Evolutionary conservation across 2,797 vertebrate genomes (phyloP).

Genomic region (Mallotus villosus): DNA sequence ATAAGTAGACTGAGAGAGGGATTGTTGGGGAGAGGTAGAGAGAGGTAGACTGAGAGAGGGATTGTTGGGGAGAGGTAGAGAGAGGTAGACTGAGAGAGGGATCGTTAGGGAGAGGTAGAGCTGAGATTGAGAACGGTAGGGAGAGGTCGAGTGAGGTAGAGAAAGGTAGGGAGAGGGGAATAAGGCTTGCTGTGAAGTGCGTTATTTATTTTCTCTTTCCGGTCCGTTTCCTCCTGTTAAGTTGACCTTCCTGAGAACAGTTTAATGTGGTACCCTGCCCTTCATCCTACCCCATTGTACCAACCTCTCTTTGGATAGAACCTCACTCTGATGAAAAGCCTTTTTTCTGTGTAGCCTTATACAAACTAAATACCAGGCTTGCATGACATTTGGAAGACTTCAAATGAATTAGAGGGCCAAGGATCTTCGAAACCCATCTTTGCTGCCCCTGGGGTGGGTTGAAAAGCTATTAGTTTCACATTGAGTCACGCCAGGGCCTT

Average conservation of each 20-base stretch:
- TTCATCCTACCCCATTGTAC: conserved; percentile 49
- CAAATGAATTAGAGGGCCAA: conserved; percentile 61
- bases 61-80: not conserved
- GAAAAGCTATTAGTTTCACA: conserved; percentile 64
- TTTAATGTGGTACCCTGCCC: conserved; percentile 33
- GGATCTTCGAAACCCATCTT: conserved; percentile 63
- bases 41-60: conserved; percentile 25
- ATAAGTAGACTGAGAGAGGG: not conserved
- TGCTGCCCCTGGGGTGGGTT: conserved; percentile 55
- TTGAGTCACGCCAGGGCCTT: conserved; percentile 32
- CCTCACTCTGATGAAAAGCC: conserved; percentile 47
- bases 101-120: not conserved
- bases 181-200: not conserved
- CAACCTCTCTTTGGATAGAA: conserved; percentile 40
- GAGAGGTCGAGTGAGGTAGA: conserved; percentile 15
- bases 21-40: conserved; percentile 24
- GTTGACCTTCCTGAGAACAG: conserved; percentile 41
- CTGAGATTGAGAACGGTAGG: not conserved
- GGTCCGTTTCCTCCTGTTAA: conserved; percentile 18
- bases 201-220: conserved; percentile 11
- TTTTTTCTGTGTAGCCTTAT: conserved; percentile 39
- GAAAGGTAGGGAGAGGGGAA: conserved; percentile 40
- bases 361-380: conserved; percentile 58
- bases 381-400: conserved; percentile 65
- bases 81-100: conserved; percentile 4